Base-by-base conservation (phyloP, 1,140 invertebrate genomes). In the Tetranychus cinnabarinus region DNA sequence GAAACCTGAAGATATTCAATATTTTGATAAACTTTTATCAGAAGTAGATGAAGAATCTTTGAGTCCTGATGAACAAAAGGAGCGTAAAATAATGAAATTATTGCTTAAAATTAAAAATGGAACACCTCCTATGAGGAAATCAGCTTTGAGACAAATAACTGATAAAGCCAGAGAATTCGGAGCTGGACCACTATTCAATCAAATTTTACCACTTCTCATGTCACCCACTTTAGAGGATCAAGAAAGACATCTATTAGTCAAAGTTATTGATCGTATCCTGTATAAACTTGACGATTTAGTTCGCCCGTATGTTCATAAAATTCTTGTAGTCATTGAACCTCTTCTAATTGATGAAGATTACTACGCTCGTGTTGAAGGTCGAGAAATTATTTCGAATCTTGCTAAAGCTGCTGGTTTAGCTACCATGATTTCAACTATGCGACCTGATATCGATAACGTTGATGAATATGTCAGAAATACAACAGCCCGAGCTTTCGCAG, bases 371-470 rank as follows among this genome's bases (percentile, higher is more conserved):
- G 95, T 98, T 5, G 96, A 99, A 76, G 93, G 95, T 59, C 79
- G 96, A 71, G 96, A 99, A 75, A 99, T 99, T 64, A 99, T 99
- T 69, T 98, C 93, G 0, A 99, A 99, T 77, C 77, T 99, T 67
- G 93, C 96, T 0, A 99, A 99, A 69, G 96, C 96, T 31, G 96
- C 96, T n/a, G 96, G 96, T 62, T 76, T 99, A 36, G 96, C 96
- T 0, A 99, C 96, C 8, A 99, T 99, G 96, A 99, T 99, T 68
- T 98, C 95, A 1, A 98, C 95, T 0, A 98, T 99, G 96, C 79
- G 96, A 74, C 96, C 96, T 4, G 96, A 99, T 77, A 99, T 99
- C 70, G 96, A 99, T 72, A 99, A 99, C 71, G 97, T 98, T 68
- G 96, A 99, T 75, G 96, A 99, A 76, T 99, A 98, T 67, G 96